Evolutionary conservation across 2,888 invertebrate species (phyloP), one percentile per base, ranked within the genome.

Genomic region (Heliconius charithonia): DNA sequence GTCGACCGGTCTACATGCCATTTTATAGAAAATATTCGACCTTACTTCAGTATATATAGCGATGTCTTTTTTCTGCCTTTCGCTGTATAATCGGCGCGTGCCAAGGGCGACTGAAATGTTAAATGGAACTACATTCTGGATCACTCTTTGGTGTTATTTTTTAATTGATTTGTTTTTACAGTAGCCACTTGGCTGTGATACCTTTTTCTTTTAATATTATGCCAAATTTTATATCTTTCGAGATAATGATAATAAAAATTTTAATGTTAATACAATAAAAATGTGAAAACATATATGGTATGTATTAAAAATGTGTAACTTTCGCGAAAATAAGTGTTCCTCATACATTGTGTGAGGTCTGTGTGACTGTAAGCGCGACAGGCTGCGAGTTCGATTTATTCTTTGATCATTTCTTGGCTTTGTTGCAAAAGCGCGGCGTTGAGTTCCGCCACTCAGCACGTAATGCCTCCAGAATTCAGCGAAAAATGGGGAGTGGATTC

Each of bases 61-160:
- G 77, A 70, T 71, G 63, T 16, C 2, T 56, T 62, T 81, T 82
- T 82, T 85, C 80, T 82, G 80, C 86, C 85, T 86, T 85, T 86
- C 85, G 82, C 85, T 82, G 81, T 83, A 83, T 83, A 84, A 84
- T 81, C 84, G 85, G 84, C 85, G 81, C 84, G 81, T 81, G 81
- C 84, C 85, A 87, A 87, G 86, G 87, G 83, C 72, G 66, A 74
- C 85, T 81, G 80, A 73, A 80, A 79, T 79, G 79, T 76, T 81
- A 72, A 81, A 78, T 77, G 67, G 72, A 79, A 71, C 69, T 56
- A 81, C 76, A 51, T 66, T 75, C 75, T 81, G 75, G 51, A 67
- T 73, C 73, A 70, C 29, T 70, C 77, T 41, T 77, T 27, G 37
- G 6, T 74, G 65, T 63, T 27, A 27, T 37, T 63, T 59, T 59